Conservation (phyloP, 1,140 invertebrate genomes). For the Drosophila ogumai region DNA sequence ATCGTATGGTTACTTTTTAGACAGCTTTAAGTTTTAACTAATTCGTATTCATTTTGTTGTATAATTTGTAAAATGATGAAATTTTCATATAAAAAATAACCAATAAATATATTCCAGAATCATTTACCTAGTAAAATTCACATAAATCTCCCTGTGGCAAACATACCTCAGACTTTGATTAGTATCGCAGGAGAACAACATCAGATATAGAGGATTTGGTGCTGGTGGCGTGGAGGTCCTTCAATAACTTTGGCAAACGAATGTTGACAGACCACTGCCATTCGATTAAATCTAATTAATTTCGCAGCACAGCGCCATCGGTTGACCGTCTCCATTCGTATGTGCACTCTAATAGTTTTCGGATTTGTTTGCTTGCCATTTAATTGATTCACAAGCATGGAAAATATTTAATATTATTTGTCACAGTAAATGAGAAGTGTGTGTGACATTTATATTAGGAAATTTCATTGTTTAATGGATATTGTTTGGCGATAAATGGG, state of each 20-base stretch:
- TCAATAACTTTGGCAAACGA: constrained; percentile 63
- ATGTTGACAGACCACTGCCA: constrained; percentile 69
- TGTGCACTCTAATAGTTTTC: constrained; percentile 22
- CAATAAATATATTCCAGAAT: too few species aligned
- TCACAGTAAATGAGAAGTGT: constrained; percentile 1
- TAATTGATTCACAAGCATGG: constrained; percentile 26
- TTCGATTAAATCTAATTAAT: constrained; percentile 79
- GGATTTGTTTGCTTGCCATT: constrained; percentile 44
- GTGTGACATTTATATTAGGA: background rate
- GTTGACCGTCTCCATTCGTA: constrained; percentile 8
- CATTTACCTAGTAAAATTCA: background rate
- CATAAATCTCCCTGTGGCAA: background rate
- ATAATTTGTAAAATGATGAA: background rate
- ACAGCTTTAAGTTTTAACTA: background rate
- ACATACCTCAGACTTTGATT: background rate
- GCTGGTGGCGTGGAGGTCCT: constrained; percentile 6
- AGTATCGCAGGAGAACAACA: background rate
- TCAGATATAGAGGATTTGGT: constrained; percentile 5
- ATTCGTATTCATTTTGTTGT: background rate
- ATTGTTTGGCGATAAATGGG: background rate
- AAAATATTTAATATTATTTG: constrained; percentile 58
- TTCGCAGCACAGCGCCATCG: constrained; percentile 33
- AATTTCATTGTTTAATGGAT: constrained; percentile 8
- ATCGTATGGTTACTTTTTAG: background rate
- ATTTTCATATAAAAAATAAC: too few species aligned